Base-by-base conservation (phyloP, 2,888 invertebrate genomes). In the Ligdia adustata region DNA sequence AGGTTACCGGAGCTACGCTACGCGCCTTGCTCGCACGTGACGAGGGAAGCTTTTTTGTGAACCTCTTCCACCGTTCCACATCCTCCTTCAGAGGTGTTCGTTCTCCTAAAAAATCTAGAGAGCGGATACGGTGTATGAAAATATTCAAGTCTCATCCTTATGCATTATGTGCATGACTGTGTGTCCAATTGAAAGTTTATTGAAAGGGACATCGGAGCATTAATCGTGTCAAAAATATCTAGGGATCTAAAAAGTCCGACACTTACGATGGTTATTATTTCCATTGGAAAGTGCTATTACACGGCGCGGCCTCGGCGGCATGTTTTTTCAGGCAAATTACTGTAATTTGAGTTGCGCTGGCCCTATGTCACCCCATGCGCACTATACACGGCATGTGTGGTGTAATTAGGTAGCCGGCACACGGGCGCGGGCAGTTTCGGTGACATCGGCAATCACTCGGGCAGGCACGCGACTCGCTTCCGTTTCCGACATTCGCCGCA, bases 1-100 rank as follows among this genome's bases (percentile, higher is more conserved):
- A 69, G 66, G 69, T 78, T 81, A 80, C 82, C 61, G 69, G 64
- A 62, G 66, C 56, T 51, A 39, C 60, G 62, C 72, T 75, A 82
- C 60, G 61, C 72, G 74, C n/a, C n/a, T n/a, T n/a, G n/a, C n/a
- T n/a, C n/a, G n/a, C 83, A 84, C 84, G 83, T 83, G 82, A 78
- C 75, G 71, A 54, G 58, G 57, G 66, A 69, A 67, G 59, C 69
- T 75, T 82, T 82, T 75, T 79, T 81, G 66, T 67, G 51, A 52
- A 62, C 69, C 64, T 52, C 42, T 34, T 46, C 63, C 28, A 38
- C 48, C 15, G 65, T 58, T 69, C 66, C 62, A 72, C 72, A 67
- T 79, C 75, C 78, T 74, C 64, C 52, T 60, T 63, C 55, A 60
- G 50, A 56, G 55, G 60, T 43, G 41, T 34, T 22, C 28, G 16